A percentile compares a stretch with the other conserved stretches of the same genome.
Evolutionary conservation across 2,113 vertebrate species (phyloP).

Genomic region (Pipa parva): DNA sequence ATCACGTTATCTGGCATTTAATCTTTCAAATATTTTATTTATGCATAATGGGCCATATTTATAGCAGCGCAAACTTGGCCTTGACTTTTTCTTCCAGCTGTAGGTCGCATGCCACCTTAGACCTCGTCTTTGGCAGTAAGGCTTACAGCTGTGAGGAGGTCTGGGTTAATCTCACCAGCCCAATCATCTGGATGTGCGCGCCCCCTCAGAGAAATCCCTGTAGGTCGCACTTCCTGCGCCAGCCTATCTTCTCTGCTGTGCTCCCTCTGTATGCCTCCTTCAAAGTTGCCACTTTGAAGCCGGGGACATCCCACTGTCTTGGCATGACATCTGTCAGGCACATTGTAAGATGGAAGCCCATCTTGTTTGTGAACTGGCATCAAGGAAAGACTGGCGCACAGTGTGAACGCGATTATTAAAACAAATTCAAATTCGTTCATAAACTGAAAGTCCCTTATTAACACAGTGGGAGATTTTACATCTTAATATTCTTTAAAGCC

Average conservation of each 20-base stretch:
- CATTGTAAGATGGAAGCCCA: constrained; percentile 4
- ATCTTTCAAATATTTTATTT: constrained; percentile 34
- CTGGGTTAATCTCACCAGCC: constrained; percentile 34
- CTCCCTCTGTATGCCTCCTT: constrained; percentile 15
- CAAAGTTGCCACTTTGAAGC: constrained; percentile 22
- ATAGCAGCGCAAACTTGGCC: constrained; percentile 41
- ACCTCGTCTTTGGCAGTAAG: not conserved
- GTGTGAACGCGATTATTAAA: constrained; percentile 43
- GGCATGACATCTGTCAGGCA: constrained; percentile 9
- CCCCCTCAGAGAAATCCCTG: not conserved
- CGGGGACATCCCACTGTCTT: constrained; percentile 16
- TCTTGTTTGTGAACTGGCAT: constrained; percentile 29
- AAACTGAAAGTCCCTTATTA: constrained; percentile 52
- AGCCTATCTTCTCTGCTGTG: constrained; percentile 12
- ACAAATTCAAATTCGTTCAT: constrained; percentile 51
- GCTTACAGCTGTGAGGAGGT: constrained; percentile 39
- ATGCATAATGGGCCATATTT: constrained; percentile 32
- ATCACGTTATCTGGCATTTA: constrained; percentile 46
- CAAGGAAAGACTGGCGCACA: constrained; percentile 28
- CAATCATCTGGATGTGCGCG: not conserved
- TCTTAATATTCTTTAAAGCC: constrained; percentile 10
- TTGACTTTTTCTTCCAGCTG: constrained; percentile 48
- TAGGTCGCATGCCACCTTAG: constrained; percentile 22
- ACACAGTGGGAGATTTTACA: constrained; percentile 41
- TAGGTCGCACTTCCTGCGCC: not conserved